Evolutionary conservation across 2,888 invertebrate genomes (phyloP), one percentile per base, ranked within the genome.

Genomic region (Xestobium rufovillosum): DNA sequence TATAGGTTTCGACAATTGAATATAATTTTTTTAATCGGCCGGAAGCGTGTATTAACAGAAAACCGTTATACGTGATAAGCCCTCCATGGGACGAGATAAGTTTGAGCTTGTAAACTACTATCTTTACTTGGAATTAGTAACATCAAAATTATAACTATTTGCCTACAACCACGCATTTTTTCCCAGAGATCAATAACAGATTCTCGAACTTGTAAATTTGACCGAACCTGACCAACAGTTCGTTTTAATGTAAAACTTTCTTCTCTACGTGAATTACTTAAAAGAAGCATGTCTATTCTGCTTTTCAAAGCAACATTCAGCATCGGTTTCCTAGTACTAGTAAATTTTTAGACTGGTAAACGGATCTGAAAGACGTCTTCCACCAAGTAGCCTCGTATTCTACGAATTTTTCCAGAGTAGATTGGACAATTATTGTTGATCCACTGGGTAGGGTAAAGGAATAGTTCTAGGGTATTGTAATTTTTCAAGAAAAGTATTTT

Each of bases 401-500:
- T 17, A 72, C 70, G 55, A 78, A 78, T 53, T 75, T 80, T 42
- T 84, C 81, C 33, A 87, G 65, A 3, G 85, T 85, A 9, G 69
- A 70, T 50, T 77, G 72, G 63, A 87, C 86, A 8, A 87, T 71
- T n/a, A n/a, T n/a, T 16, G 78, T 72, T 53, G 84, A 80, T 2
- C 86, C 86, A 54, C 79, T 76, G 1, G 87, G 87, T 39, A 88
- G 59, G 15, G 81, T 70, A 52, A 85, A 73, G 3, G 87, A 83
- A 87, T 41, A 83, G 82, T 39, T 81, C 79, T 2, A 85, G 85
- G 47, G 82, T 66, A 36, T 59, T 50, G 35, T 68, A 52, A 52
- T 34, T 58, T 45, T 41, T n/a, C n/a, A n/a, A n/a, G n/a, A n/a
- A n/a, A n/a, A n/a, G n/a, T n/a, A n/a, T n/a, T n/a, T n/a, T n/a